Evolutionary conservation across 2,113 vertebrate genomes (phyloP).

Genomic region (Falcunculus frontatus): DNA sequence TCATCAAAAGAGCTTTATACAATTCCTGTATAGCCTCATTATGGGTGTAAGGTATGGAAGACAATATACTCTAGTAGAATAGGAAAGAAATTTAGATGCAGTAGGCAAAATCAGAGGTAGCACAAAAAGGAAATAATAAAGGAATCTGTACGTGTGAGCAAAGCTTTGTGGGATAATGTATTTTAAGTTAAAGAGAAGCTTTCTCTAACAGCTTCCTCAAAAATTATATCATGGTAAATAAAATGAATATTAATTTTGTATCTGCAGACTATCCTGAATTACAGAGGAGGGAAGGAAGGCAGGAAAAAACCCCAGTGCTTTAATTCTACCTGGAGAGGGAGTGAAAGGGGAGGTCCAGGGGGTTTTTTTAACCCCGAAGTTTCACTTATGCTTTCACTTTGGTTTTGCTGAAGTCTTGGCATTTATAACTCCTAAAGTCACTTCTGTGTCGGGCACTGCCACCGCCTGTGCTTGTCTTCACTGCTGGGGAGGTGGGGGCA

Average conservation of each 20-base stretch:
- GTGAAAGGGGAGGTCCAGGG: background rate
- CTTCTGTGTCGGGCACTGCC: background rate
- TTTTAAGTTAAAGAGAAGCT: background rate
- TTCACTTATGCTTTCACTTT: background rate
- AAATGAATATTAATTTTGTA: background rate
- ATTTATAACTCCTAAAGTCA: background rate
- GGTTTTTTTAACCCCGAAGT: background rate
- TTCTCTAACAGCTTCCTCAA: background rate
- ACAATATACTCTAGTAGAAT: background rate
- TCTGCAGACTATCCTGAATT: background rate
- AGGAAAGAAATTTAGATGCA: background rate
- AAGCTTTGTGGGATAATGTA: background rate
- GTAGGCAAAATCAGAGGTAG: background rate
- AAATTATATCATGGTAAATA: background rate
- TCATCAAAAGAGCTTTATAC: background rate
- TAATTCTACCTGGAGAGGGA: background rate
- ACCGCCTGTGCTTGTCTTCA: background rate
- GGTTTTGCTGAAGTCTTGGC: background rate
- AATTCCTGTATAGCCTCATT: background rate
- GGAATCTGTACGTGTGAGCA: background rate
- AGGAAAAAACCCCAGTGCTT: background rate
- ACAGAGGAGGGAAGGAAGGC: background rate
- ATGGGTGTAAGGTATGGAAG: background rate
- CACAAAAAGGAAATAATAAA: background rate
- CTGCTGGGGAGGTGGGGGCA: background rate